phyloP scores from a whole-genome alignment of 2,888 invertebrate genomes.

The Drosophila prolongata region DNA sequence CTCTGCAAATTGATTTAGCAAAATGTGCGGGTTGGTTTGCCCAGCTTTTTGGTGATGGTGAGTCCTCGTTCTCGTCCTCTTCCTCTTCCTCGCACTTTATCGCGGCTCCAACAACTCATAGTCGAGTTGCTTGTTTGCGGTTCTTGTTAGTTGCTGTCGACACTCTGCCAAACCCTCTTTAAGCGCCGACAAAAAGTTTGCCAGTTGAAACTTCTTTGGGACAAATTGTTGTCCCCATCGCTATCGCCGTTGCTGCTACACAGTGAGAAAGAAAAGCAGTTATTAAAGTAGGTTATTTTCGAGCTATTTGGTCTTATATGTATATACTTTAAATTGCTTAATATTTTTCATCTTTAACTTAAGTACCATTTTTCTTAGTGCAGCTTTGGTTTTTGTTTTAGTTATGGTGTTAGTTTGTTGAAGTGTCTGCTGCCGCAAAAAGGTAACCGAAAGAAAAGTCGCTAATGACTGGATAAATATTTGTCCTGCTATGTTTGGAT shows the following conservation, averaged over 20 bases:
- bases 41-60: constrained; percentile 13
- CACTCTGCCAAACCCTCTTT: not conserved
- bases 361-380: not conserved
- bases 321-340: too few species aligned
- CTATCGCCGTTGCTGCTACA: not conserved
- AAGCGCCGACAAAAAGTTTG: constrained; percentile 40
- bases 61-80: constrained; percentile 1
- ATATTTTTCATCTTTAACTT: not conserved
- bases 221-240: constrained; percentile 38
- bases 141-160: constrained; percentile 36
- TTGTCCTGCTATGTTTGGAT: constrained; percentile 37
- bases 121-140: constrained; percentile 50
- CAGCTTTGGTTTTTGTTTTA: constrained; percentile 17
- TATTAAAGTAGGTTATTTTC: too few species aligned
- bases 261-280: not conserved
- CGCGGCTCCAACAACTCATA: constrained; percentile 30
- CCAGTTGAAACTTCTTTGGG: constrained; percentile 40
- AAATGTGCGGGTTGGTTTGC: constrained; percentile 21
- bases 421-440: constrained; percentile 25
- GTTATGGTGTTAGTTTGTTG: constrained; percentile 13
- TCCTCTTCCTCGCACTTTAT: constrained; percentile 33
- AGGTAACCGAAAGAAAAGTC: constrained; percentile 49
- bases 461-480: constrained; percentile 63
- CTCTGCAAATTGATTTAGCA: constrained; percentile 51
- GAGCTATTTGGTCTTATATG: too few species aligned